A percentile compares a stretch with the other conserved stretches of the same genome.
Conservation (phyloP, 2,888 invertebrate genomes). For the Drosophila gaucha region DNA sequence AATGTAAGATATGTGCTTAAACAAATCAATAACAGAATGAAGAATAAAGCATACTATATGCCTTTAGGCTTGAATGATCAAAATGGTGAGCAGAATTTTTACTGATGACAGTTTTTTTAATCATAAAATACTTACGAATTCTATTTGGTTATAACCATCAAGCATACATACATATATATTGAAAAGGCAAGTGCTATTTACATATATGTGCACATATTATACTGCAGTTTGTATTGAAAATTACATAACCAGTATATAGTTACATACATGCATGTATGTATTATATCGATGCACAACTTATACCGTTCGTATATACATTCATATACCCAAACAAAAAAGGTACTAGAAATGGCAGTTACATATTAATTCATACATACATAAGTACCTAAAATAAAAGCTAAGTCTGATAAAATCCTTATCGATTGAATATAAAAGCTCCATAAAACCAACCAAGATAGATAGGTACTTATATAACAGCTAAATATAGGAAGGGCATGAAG, state of each 20-base stretch:
- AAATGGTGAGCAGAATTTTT: not conserved
- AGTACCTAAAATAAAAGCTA: not conserved
- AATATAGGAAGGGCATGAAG: no score
- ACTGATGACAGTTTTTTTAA: not conserved
- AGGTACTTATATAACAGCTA: no score
- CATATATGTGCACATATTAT: not conserved
- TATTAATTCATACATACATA: no score
- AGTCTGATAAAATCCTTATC: not conserved
- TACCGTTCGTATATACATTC: not conserved
- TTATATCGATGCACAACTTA: not conserved
- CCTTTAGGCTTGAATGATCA: not conserved
- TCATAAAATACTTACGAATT: conserved; percentile 1
- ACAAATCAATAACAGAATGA: not conserved
- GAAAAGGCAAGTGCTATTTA: not conserved
- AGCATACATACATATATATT: not conserved
- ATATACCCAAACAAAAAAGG: not conserved
- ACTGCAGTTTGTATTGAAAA: not conserved
- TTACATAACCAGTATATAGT: not conserved
- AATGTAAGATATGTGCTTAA: not conserved
- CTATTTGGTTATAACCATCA: not conserved
- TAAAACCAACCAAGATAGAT: not conserved
- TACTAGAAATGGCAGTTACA: not conserved
- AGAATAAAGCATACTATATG: not conserved
- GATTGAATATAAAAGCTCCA: not conserved
- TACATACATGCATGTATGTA: no score